Evolutionary conservation across 2,888 invertebrate species (phyloP).

Genomic region (Tachina grossa): DNA sequence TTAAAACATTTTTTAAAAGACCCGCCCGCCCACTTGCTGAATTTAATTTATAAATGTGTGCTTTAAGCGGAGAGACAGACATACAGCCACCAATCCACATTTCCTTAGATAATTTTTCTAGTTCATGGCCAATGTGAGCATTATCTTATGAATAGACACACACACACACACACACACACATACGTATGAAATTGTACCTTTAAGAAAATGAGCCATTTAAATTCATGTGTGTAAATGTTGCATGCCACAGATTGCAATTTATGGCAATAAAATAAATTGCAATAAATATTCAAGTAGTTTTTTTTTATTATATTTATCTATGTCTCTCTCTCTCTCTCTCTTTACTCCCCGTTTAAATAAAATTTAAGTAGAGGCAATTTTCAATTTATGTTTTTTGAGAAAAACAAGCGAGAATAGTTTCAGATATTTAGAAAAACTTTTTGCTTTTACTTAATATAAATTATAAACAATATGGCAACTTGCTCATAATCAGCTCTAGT

Average conservation of each 20-base stretch:
- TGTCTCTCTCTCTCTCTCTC: neutral
- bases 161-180: neutral
- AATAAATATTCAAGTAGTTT: conserved; percentile 41
- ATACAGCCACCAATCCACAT: conserved; percentile 28
- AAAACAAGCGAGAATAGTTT: neutral
- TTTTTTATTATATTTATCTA: neutral
- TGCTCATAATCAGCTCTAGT: conserved; percentile 43
- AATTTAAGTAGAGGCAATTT: conserved; percentile 24
- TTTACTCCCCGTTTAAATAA: neutral
- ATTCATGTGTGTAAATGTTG: conserved; percentile 31
- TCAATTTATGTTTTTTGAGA: neutral
- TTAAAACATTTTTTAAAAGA: neutral
- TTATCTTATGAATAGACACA: neutral
- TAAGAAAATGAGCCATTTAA: conserved; percentile 15
- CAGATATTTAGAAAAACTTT: neutral
- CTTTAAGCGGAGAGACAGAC: neutral
- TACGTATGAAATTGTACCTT: neutral
- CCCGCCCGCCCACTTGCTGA: conserved; percentile 38
- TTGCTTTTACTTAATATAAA: neutral
- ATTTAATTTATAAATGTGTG: neutral
- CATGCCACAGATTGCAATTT: conserved; percentile 38
- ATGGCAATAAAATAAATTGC: conserved; percentile 41
- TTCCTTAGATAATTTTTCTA: conserved; percentile 51
- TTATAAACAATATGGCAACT: neutral
- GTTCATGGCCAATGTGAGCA: conserved; percentile 63